Evolutionary conservation across 2,113 vertebrate species (phyloP), one percentile per base, ranked within the genome.

Genomic region (Notarius lentiginosus): DNA sequence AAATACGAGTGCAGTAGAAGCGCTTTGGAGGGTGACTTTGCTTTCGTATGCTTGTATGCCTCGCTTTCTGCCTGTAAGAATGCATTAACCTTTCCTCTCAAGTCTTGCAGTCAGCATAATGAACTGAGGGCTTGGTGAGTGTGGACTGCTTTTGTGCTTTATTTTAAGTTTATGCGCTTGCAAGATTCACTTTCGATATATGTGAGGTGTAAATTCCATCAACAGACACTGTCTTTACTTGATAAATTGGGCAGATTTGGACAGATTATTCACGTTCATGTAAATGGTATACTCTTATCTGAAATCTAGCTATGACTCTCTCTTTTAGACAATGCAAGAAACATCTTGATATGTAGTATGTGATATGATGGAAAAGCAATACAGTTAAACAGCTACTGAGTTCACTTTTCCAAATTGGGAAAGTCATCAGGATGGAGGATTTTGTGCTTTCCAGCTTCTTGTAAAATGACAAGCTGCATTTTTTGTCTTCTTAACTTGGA

Each of bases 61-160:
- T 14, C 87, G 17, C 82, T 70, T 84, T 79, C 58, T 72, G 73
- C 63, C 41, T 30, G 65, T 18, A 30, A 84, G 76, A 87, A 86
- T 58, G 87, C 85, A 84, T 84, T 89, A 86, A 88, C 87, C 84
- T 86, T 88, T 87, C 51, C 79, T 84, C 65, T 82, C 70, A 58
- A 53, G 58, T 66, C 60, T 18, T 63, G 27, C 51, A n/a, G 86
- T 84, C 53, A 61, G n/a, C 84, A 53, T 76, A 47, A 58, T 70
- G 72, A 68, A 49, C 53, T 14, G 22, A 60, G 61, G 81, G 79
- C 80, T 82, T 66, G 24, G 83, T 20, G 82, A 81, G 61, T 63
- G 5, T 79, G 63, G 79, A 66, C 66, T 77, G 70, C 65, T 76
- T 5, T 55, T 41, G 27, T 4, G 55, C 7, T 80, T 84, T 79